Evolutionary conservation across 2,797 vertebrate species (phyloP), one percentile per base, ranked within the genome.

Genomic region (Manis crassicaudata): DNA sequence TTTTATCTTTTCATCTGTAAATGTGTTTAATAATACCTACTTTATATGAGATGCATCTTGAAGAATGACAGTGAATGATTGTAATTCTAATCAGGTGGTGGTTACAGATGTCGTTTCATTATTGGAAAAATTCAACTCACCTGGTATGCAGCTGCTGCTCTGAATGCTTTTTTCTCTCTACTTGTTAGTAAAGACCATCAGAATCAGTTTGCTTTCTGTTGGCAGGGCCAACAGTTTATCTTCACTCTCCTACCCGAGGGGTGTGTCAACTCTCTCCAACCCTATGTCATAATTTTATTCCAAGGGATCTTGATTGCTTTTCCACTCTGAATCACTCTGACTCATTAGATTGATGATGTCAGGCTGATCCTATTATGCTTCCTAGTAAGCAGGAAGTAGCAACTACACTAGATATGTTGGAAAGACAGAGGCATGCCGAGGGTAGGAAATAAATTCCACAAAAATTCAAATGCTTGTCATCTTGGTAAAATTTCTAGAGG

Each of bases 1-100:
- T 58, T 80, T 92, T 92, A 54, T 58, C 70, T 92, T 95, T 95
- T 96, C 32, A 84, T 80, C 23, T 96, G 10, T 72, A 88, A 90
- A 86, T 83, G 40, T 52, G 35, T 93, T 23, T 77, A 81, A 89
- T 52, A 73, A 67, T 43, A 67, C 9, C 43, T 62, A 29, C 46
- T 32, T 72, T 88, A n/a, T 79, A 63, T 43, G 27, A 82, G 43
- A 89, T 43, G 1, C 46, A 50, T 70, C 72, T 89, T 94, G 67
- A 95, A 94, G 76, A 50, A 94, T 46, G 60, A 54, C 29, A 25
- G 20, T 89, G 52, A 93, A 65, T 72, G 90, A 52, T 58, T 80
- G 21, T 80, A 60, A 93, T 60, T 52, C 46, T 60, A 65, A 85
- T 40, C 2, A 13, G 72, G 50, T 52, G 12, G 37, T 40, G 37